phyloP scores from a whole-genome alignment of 1,140 invertebrate genomes.

The Eriocheir sinensis region DNA sequence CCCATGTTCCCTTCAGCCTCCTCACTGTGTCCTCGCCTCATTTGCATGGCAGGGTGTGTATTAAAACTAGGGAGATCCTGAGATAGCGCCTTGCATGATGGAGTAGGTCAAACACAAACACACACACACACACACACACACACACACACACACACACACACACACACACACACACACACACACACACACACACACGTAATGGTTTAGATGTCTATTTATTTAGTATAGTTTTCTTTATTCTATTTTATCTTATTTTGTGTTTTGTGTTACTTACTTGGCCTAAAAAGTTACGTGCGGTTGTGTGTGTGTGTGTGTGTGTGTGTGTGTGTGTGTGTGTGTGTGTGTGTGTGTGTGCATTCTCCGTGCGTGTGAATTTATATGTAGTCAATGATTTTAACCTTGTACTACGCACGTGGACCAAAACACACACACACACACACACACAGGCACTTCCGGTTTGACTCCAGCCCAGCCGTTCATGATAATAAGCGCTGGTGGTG shows the following conservation, averaged over 20 bases:
- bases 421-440: conserved; percentile 13
- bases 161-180: too few relatives aligned
- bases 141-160: background rate
- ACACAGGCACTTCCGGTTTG: background rate
- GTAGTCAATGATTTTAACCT: too few relatives aligned
- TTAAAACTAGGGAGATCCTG: conserved; percentile 62
- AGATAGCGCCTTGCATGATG: conserved; percentile 69
- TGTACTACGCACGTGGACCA: background rate
- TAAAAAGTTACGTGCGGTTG: background rate
- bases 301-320: conserved; percentile 14
- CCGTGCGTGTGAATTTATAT: background rate
- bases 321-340: conserved; percentile 7
- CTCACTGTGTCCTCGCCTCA: conserved; percentile 65
- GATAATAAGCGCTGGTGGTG: background rate
- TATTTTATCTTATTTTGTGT: background rate
- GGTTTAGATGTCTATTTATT: background rate
- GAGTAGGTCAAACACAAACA: conserved; percentile 41
- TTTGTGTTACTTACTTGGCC: too few relatives aligned
- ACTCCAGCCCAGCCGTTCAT: background rate
- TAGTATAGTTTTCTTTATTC: background rate
- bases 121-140: background rate
- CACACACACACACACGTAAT: too few relatives aligned
- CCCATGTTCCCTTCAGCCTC: background rate
- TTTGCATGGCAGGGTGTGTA: conserved; percentile 70
- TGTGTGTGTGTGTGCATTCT: too few relatives aligned